phyloP scores from a whole-genome alignment of 2,797 vertebrate species.

The Fringilla coelebs region DNA sequence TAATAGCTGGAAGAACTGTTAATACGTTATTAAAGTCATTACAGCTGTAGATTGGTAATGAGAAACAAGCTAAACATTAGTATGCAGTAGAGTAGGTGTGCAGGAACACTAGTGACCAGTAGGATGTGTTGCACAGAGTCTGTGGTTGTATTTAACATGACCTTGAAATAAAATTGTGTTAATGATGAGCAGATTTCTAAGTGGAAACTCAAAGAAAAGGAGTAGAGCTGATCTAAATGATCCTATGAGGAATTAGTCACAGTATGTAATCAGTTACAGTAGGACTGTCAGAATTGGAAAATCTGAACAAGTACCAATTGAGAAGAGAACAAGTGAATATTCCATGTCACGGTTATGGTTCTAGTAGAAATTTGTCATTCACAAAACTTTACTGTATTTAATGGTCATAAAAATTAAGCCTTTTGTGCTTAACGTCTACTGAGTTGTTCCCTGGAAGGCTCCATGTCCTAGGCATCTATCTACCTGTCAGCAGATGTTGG shows the following conservation, averaged over 20 bases:
- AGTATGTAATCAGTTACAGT: background rate
- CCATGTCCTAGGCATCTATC: rapidly evolving
- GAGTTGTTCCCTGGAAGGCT: background rate
- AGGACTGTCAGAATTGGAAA: background rate
- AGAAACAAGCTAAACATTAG: background rate
- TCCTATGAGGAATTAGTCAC: background rate
- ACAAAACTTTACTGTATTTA: background rate
- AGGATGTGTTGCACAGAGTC: background rate
- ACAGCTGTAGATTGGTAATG: background rate
- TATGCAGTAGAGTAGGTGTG: background rate
- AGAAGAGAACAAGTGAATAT: background rate
- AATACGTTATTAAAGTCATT: background rate
- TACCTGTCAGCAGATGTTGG: background rate
- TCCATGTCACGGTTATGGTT: background rate
- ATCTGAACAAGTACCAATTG: background rate
- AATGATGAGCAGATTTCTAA: background rate
- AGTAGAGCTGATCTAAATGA: background rate
- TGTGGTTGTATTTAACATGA: background rate
- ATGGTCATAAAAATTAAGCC: background rate
- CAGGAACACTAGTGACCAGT: background rate
- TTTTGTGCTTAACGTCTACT: background rate
- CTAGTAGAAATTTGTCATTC: background rate
- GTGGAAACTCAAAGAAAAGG: background rate
- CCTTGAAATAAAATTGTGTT: background rate
- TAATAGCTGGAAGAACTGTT: background rate